Conservation (phyloP, 2,113 vertebrate genomes). For the Mixornis gularis region DNA sequence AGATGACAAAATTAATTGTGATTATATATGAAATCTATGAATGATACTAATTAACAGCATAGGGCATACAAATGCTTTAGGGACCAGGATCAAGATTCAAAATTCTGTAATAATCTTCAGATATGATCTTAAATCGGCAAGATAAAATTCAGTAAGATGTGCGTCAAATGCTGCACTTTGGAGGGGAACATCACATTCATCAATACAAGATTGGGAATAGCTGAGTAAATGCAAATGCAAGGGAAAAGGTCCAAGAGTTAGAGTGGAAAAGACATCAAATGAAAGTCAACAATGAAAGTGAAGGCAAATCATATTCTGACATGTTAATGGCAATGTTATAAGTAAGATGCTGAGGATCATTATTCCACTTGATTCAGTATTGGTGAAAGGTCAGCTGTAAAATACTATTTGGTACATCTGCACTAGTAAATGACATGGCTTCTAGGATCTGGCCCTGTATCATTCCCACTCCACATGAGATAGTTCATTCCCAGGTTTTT, state of each 20-base stretch:
- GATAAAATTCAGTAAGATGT: neutral
- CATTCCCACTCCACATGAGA: neutral
- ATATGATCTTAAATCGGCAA: neutral
- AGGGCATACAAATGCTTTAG: neutral
- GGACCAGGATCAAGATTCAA: neutral
- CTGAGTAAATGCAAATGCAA: neutral
- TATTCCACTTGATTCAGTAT: constrained; percentile 21
- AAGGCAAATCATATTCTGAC: constrained; percentile 24
- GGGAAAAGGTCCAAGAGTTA: neutral
- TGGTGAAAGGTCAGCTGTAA: constrained; percentile 40
- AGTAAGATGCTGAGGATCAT: constrained; percentile 10
- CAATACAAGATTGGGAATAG: neutral
- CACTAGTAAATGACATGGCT: neutral
- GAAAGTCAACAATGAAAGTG: constrained; percentile 16
- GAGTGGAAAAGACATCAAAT: neutral
- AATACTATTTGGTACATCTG: neutral
- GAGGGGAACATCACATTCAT: neutral
- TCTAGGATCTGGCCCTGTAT: neutral
- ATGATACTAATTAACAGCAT: neutral
- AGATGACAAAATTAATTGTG: neutral
- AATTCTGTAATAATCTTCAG: neutral
- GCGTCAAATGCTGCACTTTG: neutral
- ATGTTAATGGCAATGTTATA: constrained; percentile 6
- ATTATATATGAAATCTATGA: neutral
- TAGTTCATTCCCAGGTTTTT: neutral